Evolutionary conservation across 2,797 vertebrate species (phyloP).

Genomic region (Loriculus beryllinus): DNA sequence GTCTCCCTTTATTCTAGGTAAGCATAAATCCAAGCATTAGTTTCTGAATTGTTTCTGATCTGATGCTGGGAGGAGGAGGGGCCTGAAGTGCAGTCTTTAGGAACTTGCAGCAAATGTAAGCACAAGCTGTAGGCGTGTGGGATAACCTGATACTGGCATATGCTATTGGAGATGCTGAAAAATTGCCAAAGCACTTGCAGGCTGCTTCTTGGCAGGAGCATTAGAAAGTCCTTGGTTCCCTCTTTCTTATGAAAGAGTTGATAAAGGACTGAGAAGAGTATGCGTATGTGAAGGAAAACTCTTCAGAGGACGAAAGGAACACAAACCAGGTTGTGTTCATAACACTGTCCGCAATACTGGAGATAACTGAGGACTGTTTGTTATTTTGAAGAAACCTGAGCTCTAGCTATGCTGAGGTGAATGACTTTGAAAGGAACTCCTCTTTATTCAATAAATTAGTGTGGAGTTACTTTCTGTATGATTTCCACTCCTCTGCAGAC

Average conservation of each 20-base stretch:
- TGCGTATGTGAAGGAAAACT: background rate
- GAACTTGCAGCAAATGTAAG: background rate
- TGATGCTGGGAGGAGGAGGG: background rate
- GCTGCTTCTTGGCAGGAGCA: background rate
- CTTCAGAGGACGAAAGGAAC: background rate
- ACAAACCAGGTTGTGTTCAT: background rate
- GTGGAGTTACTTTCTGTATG: background rate
- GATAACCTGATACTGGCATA: background rate
- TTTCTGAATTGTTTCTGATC: background rate
- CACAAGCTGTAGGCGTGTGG: background rate
- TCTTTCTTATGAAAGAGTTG: background rate
- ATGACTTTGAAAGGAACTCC: background rate
- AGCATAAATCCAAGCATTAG: background rate
- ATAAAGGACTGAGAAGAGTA: background rate
- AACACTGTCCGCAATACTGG: background rate
- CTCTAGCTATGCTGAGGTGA: background rate
- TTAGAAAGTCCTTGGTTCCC: background rate
- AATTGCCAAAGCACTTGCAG: slow-evolving; percentile 7
- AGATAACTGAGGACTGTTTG: background rate
- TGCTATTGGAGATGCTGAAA: background rate
- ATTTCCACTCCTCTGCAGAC: background rate
- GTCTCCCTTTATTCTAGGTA: background rate
- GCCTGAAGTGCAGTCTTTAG: background rate
- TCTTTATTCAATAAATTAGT: background rate
- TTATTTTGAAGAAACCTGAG: background rate